These are phyloP conservation scores for Drosophila subsilvestris DNA, from an alignment of 2,888 invertebrate genomes.

Conservation along the genomic window DNA sequence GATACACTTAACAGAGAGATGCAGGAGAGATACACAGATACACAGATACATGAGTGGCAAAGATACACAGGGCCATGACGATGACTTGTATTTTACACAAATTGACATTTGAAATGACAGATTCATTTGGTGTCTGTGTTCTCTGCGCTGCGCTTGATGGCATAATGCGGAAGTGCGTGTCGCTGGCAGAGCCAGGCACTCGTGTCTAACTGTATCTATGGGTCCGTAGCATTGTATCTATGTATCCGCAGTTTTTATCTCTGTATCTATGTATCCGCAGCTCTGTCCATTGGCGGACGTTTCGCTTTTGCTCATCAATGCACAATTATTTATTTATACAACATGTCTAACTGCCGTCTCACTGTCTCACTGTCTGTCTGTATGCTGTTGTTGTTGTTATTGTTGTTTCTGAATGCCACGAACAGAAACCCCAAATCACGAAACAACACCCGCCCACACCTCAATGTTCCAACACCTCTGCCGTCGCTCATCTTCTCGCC, in stretches of 20 bases:
- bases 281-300: constrained; percentile 41
- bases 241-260: constrained; percentile 19
- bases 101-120: constrained; percentile 79
- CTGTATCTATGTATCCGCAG: constrained; percentile 4
- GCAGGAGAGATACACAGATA: background rate
- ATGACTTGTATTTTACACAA: constrained; percentile 52
- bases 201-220: constrained; percentile 12
- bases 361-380: constrained; percentile 38
- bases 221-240: background rate
- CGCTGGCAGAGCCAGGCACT: constrained; percentile 42
- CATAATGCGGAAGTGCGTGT: constrained; percentile 65
- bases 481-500: background rate
- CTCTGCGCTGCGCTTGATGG: constrained; percentile 11
- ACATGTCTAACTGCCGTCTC: constrained; percentile 51
- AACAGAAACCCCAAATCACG: background rate
- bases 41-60: background rate
- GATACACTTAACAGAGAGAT: background rate
- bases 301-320: constrained; percentile 52
- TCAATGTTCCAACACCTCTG: constrained; percentile 27
- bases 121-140: constrained; percentile 64
- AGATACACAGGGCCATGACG: constrained; percentile 15
- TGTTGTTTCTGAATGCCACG: too few relatives aligned
- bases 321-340: constrained; percentile 59
- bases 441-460: constrained; percentile 43
- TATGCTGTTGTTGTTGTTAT: constrained; percentile 7